phyloP scores from a whole-genome alignment of 2,113 vertebrate species.

The Dunckerocampus dactyliophorus region DNA sequence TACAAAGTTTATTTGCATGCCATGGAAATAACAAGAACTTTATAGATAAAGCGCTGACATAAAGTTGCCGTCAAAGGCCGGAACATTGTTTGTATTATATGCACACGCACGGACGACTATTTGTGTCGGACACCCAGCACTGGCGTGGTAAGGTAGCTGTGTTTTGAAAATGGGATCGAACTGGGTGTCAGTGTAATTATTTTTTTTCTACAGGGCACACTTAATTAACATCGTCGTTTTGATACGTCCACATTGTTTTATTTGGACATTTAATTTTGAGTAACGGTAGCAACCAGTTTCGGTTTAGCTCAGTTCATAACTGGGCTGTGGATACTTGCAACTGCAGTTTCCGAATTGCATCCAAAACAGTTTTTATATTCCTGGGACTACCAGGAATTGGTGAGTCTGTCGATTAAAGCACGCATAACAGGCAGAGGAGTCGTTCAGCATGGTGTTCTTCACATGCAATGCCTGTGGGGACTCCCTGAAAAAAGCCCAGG shows the following conservation, averaged over 20 bases:
- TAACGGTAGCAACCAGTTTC: neutral
- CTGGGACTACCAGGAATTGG: neutral
- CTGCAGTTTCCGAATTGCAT: neutral
- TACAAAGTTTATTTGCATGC: too few relatives aligned
- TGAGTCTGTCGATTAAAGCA: neutral
- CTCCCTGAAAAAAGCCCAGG: slow-evolving; percentile 89
- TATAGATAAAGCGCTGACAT: too few relatives aligned
- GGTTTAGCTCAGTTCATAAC: neutral
- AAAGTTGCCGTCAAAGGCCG: neutral
- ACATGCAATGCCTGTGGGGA: slow-evolving; percentile 88
- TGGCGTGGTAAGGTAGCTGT: neutral
- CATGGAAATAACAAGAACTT: too few relatives aligned
- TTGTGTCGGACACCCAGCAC: neutral
- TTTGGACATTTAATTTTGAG: neutral
- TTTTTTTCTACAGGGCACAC: too few relatives aligned
- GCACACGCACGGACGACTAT: slow-evolving; percentile 22
- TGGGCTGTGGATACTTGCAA: neutral
- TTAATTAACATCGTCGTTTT: neutral
- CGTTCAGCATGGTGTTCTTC: slow-evolving; percentile 86
- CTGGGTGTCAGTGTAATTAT: too few relatives aligned
- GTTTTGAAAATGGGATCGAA: slow-evolving; percentile 39
- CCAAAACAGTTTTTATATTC: neutral
- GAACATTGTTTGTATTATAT: slow-evolving; percentile 28
- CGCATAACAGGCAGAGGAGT: neutral
- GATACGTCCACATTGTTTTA: neutral